Percentiles rank a stretch among this genome's conserved stretches.
phyloP scores from a whole-genome alignment of 2,113 vertebrate genomes.

The Elaphurus davidianus region DNA sequence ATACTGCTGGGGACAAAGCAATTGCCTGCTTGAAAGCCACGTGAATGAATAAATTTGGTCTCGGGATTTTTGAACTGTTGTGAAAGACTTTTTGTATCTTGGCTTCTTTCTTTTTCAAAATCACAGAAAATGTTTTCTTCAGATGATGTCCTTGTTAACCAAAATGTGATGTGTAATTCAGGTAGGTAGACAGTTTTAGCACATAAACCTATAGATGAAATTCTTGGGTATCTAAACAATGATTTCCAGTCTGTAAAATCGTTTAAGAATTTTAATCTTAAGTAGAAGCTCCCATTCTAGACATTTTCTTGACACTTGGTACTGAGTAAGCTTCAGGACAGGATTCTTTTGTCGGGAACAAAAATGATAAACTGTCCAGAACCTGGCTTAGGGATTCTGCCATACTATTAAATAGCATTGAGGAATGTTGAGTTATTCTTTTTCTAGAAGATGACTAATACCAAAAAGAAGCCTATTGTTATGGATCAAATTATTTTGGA shows the following conservation, averaged over 20 bases:
- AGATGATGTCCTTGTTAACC: constrained; percentile 28
- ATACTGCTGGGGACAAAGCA: constrained; percentile 74
- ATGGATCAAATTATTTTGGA: background rate
- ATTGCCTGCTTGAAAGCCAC: constrained; percentile 75
- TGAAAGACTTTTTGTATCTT: constrained; percentile 76
- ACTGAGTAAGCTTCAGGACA: background rate
- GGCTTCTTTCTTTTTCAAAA: constrained; percentile 49
- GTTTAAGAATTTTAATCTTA: constrained; percentile 24
- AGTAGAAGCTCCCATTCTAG: background rate
- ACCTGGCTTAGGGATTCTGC: background rate
- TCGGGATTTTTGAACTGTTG: constrained; percentile 65
- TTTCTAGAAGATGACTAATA: background rate
- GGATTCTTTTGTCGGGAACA: background rate
- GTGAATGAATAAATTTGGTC: constrained; percentile 81
- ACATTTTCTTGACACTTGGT: background rate
- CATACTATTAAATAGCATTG: background rate
- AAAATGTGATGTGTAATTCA: constrained; percentile 58
- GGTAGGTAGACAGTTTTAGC: constrained; percentile 46
- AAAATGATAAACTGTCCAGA: background rate
- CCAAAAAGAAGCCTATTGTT: background rate
- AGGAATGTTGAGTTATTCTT: background rate
- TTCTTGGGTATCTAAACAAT: background rate
- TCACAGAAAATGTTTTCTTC: constrained; percentile 59
- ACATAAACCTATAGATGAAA: background rate
- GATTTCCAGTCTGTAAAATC: background rate